Percentiles rank a stretch among this genome's conserved stretches.
phyloP scores from a whole-genome alignment of 2,797 vertebrate species.

The Leuciscus waleckii region DNA sequence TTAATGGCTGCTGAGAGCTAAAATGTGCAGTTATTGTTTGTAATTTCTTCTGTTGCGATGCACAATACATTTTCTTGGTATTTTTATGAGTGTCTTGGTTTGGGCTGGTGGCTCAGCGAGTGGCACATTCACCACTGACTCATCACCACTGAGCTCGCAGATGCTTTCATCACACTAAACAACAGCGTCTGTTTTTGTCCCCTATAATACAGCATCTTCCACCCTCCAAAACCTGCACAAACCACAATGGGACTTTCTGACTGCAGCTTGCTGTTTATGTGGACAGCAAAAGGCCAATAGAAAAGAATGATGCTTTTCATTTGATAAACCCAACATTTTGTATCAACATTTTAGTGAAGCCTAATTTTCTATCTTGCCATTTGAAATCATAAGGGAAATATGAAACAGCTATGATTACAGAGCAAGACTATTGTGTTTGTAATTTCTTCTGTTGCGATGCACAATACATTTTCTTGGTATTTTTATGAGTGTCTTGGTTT shows the following conservation, averaged over 20 bases:
- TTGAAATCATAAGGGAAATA: background rate
- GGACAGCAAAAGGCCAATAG: background rate
- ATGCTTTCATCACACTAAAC: background rate
- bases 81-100: background rate
- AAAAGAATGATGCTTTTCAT: conserved; percentile 38
- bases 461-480: background rate
- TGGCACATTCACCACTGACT: conserved; percentile 14
- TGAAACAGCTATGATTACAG: background rate
- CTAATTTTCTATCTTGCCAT: background rate
- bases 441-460: background rate
- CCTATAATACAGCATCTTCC: background rate
- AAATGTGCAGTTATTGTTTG: background rate
- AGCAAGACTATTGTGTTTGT: background rate
- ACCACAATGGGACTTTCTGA: background rate
- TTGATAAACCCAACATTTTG: background rate
- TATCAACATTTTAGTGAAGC: background rate
- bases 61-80: background rate
- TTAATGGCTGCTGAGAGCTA: background rate
- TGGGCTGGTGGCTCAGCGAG: background rate
- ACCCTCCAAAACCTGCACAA: background rate
- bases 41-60: background rate
- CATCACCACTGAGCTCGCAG: background rate
- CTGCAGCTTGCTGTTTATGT: background rate
- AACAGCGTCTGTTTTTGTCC: background rate
- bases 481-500: background rate